Evolutionary conservation across 2,797 vertebrate genomes (phyloP).

Genomic region (Syndactyla subalaris): DNA sequence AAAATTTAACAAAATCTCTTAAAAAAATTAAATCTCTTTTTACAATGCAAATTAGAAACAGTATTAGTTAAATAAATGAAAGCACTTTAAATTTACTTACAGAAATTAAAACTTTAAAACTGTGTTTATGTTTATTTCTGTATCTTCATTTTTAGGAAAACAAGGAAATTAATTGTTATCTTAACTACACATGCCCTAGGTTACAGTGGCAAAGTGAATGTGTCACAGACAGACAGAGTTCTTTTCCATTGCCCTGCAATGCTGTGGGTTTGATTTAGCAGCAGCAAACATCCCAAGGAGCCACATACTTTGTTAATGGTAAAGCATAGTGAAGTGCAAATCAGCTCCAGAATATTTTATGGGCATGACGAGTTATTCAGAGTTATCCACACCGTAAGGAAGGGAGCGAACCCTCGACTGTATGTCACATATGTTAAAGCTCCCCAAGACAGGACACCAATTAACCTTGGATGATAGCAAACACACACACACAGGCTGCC

Average conservation of each 20-base stretch:
- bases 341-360: neutral
- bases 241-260: neutral
- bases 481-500: constrained; percentile 5
- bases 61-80: neutral
- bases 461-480: constrained; percentile 65
- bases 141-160: neutral
- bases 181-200: neutral
- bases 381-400: neutral
- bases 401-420: neutral
- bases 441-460: constrained; percentile 59
- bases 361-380: neutral
- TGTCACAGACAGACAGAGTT: neutral
- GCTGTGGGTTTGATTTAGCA: neutral
- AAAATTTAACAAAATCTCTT: neutral
- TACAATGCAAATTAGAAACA: neutral
- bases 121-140: neutral
- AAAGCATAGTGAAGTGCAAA: neutral
- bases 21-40: neutral
- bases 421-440: constrained; percentile 31
- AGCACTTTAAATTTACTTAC: neutral
- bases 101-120: neutral
- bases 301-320: neutral
- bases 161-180: neutral
- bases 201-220: neutral
- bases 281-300: neutral